Evolutionary conservation across 2,113 vertebrate genomes (phyloP), one percentile per base, ranked within the genome.

Genomic region (Oryzias curvinotus): DNA sequence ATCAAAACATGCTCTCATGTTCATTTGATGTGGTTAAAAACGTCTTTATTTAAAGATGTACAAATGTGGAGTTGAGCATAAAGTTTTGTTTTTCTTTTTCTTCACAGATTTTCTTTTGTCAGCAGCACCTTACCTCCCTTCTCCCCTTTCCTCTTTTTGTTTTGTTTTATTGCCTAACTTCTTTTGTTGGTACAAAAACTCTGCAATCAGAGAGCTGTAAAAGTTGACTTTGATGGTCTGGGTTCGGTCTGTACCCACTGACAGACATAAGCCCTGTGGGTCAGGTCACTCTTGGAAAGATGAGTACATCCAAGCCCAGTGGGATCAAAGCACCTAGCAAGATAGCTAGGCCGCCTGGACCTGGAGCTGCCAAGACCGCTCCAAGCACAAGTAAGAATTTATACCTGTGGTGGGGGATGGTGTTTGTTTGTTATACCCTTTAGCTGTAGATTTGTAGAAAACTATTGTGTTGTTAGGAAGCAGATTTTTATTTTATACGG

Each of bases 311-410:
- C n/a, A 98, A 97, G 66, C 87, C 96, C 51, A 98, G 94, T 52
- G 95, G 97, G 83, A 94, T 98, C 19, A 99, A 98, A 85, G 94
- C 91, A 77, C 97, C 97, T 55, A 95, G 92, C 77, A 98, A 95
- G 90, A 96, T 97, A 84, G 85, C 91, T 23, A 95, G 92, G 79
- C 87, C 93, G 7, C 87, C 92, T 36, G 84, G 85, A 48, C 57
- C 91, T 0, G 75, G 87, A 2, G 77, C 93, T 50, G 73, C 93
- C 64, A 98, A 95, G 85, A 87, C 93, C 7, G 68, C 36, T 62
- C 73, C 90, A 58, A 83, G 59, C 73, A 26, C 93, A 75, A 93
- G 95, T 97, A 85, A 84, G 82, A 42, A 2, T 57, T 4, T 42
- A 10, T 23, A 12, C 15, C 5, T 26, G 14, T 48, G 52, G 17